Percentiles rank a stretch among this genome's conserved stretches.
These are phyloP conservation scores for Rousettus madagascariensis DNA, from an alignment of 2,797 vertebrate species.

Conservation along the genomic window DNA sequence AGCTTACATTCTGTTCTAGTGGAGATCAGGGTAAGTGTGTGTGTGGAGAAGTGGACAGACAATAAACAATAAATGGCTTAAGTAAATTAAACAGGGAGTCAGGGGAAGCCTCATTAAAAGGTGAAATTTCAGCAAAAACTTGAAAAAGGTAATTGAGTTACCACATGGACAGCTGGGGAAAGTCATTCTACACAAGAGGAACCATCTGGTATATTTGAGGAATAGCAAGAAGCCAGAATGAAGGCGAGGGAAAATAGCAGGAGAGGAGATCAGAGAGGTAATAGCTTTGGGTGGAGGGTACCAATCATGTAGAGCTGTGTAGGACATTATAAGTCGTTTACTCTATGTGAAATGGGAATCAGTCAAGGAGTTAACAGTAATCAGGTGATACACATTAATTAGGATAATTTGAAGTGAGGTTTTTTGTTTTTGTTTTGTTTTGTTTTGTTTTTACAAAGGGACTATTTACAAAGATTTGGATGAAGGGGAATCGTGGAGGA, in stretches of 20 bases:
- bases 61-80: neutral
- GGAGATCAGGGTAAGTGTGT: neutral
- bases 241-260: neutral
- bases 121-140: neutral
- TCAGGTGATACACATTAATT: neutral
- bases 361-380: neutral
- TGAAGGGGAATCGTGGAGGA: neutral
- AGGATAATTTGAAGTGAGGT: neutral
- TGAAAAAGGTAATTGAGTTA: neutral
- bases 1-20: neutral
- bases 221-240: neutral
- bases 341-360: neutral
- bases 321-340: neutral
- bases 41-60: neutral
- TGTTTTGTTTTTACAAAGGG: neutral
- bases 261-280: neutral
- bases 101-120: neutral
- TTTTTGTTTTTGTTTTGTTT: too few species aligned
- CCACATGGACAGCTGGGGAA: neutral
- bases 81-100: neutral
- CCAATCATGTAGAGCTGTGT: neutral
- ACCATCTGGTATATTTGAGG: neutral
- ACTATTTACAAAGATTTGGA: neutral
- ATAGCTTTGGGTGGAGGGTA: neutral
- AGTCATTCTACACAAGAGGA: neutral